Base-by-base conservation (phyloP, 2,888 invertebrate species). In the Bellardia pandia region DNA sequence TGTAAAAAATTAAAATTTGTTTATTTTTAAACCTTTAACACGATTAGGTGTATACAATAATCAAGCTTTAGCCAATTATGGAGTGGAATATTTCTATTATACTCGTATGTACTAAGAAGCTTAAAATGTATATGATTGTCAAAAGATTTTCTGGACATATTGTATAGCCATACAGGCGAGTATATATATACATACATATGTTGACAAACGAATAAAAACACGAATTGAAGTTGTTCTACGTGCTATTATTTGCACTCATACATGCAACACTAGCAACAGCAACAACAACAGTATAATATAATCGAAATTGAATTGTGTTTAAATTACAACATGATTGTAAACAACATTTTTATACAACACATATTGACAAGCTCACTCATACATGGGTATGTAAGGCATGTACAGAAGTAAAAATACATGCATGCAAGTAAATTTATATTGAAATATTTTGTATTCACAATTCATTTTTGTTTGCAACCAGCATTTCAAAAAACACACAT, bases 281-380 rank as follows among this genome's bases (percentile, higher is more conserved):
- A 64, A 42, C 72, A 72, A 72, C 78, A 80, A 75, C 30, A 56
- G 78, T 4, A 42, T 30, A 40, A 68, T 68, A 64, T 71, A 83
- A 86, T 80, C 76, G 72, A 84, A 86, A 86, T 87, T 85, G 84
- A 87, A 87, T 87, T 87, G 77, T 84, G 81, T 68, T 81, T 77
- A 81, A 84, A 87, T 81, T 81, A 80, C 77, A 86, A 86, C 86
- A 77, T 53, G 84, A 69, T 77, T 87, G 86, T 84, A 64, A 87
- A 85, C 72, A 80, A 62, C 40, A 75, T 75, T 75, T 84, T 66
- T 23, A 58, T 62, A 51, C 53, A 75, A 66, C 56, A 60, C 62
- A 64, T 66, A 37, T 37, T 66, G 11, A 48, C 71, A 66, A 11
- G 74, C 66, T 58, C 14, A 60, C 8, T 16, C 58, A 48, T 30